Percentiles rank a stretch among this genome's conserved stretches.
Evolutionary conservation across 2,888 invertebrate genomes (phyloP).

Genomic region (Diarsia dahlii): DNA sequence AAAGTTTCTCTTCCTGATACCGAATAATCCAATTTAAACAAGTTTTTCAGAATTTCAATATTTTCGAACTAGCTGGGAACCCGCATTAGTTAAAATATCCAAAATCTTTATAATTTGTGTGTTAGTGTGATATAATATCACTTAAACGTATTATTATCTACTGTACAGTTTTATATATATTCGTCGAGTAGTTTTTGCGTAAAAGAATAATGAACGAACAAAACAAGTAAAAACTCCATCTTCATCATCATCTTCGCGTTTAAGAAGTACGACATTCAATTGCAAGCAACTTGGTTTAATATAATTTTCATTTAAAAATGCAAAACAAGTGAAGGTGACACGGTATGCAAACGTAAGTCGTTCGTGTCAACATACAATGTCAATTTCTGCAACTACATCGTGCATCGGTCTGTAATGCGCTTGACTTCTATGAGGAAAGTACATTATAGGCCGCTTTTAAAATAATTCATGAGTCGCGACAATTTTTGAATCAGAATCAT

Average conservation of each 20-base stretch:
- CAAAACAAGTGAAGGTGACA: slow-evolving; percentile 53
- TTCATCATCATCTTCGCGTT: too few species aligned
- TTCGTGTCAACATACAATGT: slow-evolving; percentile 33
- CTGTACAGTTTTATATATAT: background rate
- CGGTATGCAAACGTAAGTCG: slow-evolving; percentile 29
- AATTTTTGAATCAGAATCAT: background rate
- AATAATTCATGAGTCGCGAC: background rate
- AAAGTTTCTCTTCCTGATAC: background rate
- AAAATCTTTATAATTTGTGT: background rate
- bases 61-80: too few species aligned
- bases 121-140: background rate
- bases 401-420: slow-evolving; percentile 21
- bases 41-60: background rate
- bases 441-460: background rate
- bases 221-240: too few species aligned
- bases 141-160: too few species aligned
- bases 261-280: background rate
- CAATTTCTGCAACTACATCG: slow-evolving; percentile 23
- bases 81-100: background rate
- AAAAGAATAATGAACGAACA: background rate
- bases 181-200: background rate
- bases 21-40: background rate
- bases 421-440: slow-evolving; percentile 13
- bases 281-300: slow-evolving; percentile 3
- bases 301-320: slow-evolving; percentile 29